Percentiles rank a stretch among this genome's conserved stretches.
Conservation (phyloP, 2,797 vertebrate genomes). For the Malacoraja senta region DNA sequence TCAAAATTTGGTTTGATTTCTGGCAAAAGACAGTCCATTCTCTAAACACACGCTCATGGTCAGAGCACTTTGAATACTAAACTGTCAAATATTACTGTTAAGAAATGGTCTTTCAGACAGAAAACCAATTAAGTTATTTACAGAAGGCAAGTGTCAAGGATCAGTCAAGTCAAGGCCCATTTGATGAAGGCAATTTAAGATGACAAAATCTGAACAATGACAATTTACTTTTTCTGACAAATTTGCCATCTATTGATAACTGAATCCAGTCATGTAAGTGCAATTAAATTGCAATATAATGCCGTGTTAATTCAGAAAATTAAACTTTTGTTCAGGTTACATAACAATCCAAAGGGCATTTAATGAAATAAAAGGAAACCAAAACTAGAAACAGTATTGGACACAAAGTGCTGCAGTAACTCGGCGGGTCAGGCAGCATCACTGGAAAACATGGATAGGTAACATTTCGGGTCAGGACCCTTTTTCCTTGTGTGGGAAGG, state of each 20-base stretch:
- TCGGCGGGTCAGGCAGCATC: no score
- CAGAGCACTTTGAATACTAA: not conserved
- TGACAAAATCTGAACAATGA: not conserved
- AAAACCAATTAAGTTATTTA: not conserved
- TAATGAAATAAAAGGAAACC: not conserved
- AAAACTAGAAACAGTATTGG: not conserved
- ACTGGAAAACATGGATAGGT: no score
- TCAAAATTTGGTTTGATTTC: not conserved
- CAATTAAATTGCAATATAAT: not conserved
- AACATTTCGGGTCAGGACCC: no score
- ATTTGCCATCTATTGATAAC: not conserved
- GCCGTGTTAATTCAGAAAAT: not conserved
- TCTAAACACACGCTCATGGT: not conserved
- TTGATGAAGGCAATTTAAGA: not conserved
- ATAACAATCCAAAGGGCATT: not conserved
- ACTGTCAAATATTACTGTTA: not conserved
- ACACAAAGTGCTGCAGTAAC: no score
- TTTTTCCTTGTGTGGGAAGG: no score
- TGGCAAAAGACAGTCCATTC: not conserved
- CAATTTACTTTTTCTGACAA: not conserved
- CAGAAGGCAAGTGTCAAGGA: not conserved
- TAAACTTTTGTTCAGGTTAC: not conserved
- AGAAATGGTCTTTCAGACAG: not conserved
- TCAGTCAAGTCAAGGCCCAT: not conserved
- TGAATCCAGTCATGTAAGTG: not conserved